A percentile compares a stretch with the other conserved stretches of the same genome.
phyloP scores from a whole-genome alignment of 2,888 invertebrate species.

The Flexamia atlantica region DNA sequence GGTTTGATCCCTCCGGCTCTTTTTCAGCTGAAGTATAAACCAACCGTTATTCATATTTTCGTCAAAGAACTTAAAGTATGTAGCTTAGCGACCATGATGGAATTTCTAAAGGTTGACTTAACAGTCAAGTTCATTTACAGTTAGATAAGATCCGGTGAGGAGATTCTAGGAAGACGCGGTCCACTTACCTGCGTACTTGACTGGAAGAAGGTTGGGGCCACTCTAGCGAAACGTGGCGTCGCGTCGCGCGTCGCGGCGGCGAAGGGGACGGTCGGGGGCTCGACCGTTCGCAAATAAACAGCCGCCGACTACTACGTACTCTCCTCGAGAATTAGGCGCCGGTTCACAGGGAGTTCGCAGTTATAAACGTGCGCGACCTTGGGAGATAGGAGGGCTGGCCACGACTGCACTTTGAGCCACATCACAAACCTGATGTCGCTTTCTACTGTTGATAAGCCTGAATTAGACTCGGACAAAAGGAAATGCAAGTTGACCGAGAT shows the following conservation, averaged over 20 bases:
- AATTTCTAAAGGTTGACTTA: no score
- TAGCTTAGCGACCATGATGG: no score
- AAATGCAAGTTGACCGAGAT: no score
- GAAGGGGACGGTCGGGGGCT: not conserved
- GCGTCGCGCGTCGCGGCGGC: conserved; percentile 3
- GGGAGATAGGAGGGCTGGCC: not conserved
- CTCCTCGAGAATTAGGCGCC: not conserved
- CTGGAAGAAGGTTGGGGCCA: not conserved
- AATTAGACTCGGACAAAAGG: no score
- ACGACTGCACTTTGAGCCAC: not conserved
- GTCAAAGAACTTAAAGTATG: no score
- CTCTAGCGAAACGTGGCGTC: conserved; percentile 21
- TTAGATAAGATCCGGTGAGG: not conserved
- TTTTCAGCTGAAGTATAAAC: no score
- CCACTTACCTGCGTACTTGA: conserved; percentile 35
- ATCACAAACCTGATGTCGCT: not conserved
- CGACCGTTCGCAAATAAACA: conserved; percentile 16
- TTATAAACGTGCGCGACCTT: not conserved
- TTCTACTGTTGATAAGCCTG: no score
- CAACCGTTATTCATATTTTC: no score
- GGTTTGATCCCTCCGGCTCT: no score
- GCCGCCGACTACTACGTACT: not conserved
- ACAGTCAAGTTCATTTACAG: no score
- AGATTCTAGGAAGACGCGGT: not conserved
- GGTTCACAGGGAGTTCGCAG: not conserved